Conservation (phyloP, 2,888 invertebrate genomes). For the Tetanocera ferruginea region DNA sequence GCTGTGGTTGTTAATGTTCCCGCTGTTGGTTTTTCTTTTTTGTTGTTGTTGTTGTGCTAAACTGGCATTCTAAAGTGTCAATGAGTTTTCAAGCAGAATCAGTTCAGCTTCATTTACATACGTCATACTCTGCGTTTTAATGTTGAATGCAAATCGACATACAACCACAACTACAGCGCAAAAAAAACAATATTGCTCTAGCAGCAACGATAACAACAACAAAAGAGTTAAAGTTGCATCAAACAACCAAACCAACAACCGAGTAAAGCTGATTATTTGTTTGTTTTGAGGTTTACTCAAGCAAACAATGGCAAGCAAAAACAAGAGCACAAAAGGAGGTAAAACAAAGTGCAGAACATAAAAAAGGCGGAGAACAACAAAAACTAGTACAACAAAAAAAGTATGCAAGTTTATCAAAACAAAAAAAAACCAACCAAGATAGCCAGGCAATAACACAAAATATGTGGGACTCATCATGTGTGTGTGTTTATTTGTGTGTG, state of each 20-base stretch:
- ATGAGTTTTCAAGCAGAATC: slow-evolving; percentile 46
- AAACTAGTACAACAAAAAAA: background rate
- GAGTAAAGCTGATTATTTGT: slow-evolving; percentile 30
- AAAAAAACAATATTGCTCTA: slow-evolving; percentile 10
- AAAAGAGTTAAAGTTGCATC: background rate
- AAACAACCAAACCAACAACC: slow-evolving; percentile 1
- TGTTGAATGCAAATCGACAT: background rate
- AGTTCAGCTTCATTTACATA: slow-evolving; percentile 29
- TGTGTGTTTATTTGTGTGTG: background rate
- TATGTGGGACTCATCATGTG: too few species aligned
- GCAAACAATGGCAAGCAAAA: slow-evolving; percentile 6
- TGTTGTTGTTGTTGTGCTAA: background rate
- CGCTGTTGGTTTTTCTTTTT: too few species aligned
- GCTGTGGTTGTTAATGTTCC: background rate
- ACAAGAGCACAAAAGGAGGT: background rate
- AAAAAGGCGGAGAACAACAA: background rate
- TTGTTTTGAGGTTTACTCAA: slow-evolving; percentile 12
- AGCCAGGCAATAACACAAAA: background rate
- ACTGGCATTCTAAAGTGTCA: slow-evolving; percentile 40
- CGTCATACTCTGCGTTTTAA: slow-evolving; percentile 10
- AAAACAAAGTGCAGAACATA: background rate
- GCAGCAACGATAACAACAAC: slow-evolving; percentile 50
- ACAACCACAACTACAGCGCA: slow-evolving; percentile 18
- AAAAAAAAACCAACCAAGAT: background rate
- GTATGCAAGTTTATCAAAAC: background rate